Evolutionary conservation across 2,113 vertebrate genomes (phyloP).

Genomic region (Oriolus oriolus): DNA sequence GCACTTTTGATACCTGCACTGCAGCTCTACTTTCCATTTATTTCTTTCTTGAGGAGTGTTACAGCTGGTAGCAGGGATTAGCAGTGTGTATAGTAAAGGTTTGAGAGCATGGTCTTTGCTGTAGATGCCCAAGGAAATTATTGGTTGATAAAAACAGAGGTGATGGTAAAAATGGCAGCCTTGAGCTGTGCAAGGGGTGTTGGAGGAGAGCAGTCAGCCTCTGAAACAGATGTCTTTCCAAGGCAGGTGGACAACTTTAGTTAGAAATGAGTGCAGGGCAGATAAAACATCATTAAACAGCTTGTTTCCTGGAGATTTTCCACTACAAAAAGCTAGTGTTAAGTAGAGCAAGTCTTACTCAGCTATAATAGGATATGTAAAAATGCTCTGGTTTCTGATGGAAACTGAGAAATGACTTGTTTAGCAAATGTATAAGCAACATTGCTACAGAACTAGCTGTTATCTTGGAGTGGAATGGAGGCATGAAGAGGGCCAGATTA

Average conservation of each 20-base stretch:
- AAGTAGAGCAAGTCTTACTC: conserved; percentile 41
- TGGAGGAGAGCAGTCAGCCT: background rate
- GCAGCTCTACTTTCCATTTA: background rate
- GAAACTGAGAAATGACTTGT: conserved; percentile 34
- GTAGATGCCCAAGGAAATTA: background rate
- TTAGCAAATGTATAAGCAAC: conserved; percentile 47
- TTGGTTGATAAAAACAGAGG: conserved; percentile 16
- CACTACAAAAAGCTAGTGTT: conserved; percentile 38
- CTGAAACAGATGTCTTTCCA: conserved; percentile 26
- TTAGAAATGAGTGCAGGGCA: conserved; percentile 20
- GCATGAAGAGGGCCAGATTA: background rate
- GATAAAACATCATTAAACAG: conserved; percentile 38
- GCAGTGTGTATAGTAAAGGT: background rate
- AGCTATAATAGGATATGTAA: conserved; percentile 50
- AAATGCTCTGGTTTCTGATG: conserved; percentile 51
- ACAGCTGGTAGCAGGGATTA: background rate
- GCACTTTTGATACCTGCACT: background rate
- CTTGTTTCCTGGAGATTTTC: conserved; percentile 61
- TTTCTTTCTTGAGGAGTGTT: background rate
- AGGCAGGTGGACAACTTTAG: conserved; percentile 42
- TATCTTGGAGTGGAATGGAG: background rate
- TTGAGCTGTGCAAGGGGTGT: background rate
- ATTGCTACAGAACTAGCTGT: background rate
- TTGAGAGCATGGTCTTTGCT: background rate
- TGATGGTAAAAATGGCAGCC: conserved; percentile 9